Conservation (phyloP, 2,888 invertebrate species). For the Elysia crispata region DNA sequence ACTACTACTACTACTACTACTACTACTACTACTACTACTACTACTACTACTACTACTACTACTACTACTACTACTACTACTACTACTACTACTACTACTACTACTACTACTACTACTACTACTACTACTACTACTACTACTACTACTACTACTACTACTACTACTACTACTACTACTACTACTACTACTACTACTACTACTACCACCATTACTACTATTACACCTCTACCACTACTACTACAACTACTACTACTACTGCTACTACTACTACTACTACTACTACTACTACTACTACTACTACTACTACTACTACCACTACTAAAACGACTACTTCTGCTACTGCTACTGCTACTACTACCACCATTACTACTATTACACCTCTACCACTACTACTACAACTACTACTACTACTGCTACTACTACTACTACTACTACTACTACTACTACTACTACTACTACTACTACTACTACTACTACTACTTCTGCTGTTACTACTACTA, state of each 20-base stretch:
- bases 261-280: neutral
- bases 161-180: neutral
- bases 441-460: neutral
- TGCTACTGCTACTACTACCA: neutral
- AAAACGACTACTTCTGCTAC: too few relatives aligned
- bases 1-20: neutral
- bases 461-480: too few relatives aligned
- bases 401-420: neutral
- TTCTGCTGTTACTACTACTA: too few relatives aligned
- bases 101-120: neutral
- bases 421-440: neutral
- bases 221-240: too few relatives aligned
- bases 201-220: neutral
- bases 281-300: neutral
- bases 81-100: constrained; percentile 3
- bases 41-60: neutral
- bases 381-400: neutral
- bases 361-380: too few relatives aligned
- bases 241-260: too few relatives aligned
- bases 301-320: too few relatives aligned
- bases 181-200: neutral
- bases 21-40: constrained; percentile 19
- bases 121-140: neutral
- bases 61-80: constrained; percentile 21
- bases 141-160: neutral